Conservation (phyloP, 2,113 vertebrate genomes). For the Eulacestoma nigropectus region DNA sequence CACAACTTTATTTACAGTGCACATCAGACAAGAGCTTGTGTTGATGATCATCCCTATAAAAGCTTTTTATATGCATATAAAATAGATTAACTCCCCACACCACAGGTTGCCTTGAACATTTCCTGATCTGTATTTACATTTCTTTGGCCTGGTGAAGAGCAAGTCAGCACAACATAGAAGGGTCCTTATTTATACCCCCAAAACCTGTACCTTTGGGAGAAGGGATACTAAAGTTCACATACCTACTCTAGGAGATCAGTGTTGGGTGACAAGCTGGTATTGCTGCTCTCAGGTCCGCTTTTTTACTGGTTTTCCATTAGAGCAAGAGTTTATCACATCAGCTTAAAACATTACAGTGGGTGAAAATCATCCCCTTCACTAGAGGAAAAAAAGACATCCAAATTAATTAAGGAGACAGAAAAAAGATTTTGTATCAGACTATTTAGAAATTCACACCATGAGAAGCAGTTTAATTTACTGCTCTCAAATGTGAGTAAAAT, state of each 20-base stretch:
- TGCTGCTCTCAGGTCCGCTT: neutral
- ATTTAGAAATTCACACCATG: neutral
- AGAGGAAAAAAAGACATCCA: neutral
- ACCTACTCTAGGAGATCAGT: neutral
- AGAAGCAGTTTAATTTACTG: neutral
- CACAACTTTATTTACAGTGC: neutral
- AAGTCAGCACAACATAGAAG: neutral
- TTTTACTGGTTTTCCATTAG: neutral
- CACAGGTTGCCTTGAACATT: neutral
- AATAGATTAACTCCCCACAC: neutral
- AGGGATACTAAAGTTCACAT: neutral
- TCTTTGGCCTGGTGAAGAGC: neutral
- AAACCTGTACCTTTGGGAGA: neutral
- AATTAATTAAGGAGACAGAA: neutral
- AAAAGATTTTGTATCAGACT: neutral
- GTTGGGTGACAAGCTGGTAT: neutral
- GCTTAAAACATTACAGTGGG: neutral
- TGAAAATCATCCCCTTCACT: neutral
- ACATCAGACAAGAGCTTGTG: neutral
- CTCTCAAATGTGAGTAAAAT: neutral
- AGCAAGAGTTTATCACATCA: rapidly evolving
- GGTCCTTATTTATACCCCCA: neutral
- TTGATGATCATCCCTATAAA: neutral
- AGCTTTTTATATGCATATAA: neutral
- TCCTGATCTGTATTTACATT: neutral